phyloP scores from a whole-genome alignment of 2,113 vertebrate genomes.

The Marcusenius ussheri region DNA sequence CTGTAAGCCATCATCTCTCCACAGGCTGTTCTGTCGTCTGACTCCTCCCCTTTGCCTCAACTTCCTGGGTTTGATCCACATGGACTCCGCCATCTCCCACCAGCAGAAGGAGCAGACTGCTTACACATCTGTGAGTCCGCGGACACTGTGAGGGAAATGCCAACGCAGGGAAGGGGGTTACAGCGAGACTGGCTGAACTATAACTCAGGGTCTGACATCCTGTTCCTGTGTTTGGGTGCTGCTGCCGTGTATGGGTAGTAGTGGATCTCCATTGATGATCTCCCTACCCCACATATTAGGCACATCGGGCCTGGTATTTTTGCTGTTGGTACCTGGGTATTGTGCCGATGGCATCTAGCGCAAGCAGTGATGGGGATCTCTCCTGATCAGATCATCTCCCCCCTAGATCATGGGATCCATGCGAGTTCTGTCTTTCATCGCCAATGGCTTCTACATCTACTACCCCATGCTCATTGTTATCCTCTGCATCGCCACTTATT shows the following conservation, averaged over 20 bases:
- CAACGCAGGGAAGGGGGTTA: background rate
- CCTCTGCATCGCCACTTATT: conserved; percentile 95
- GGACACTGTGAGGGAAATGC: background rate
- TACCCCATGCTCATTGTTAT: conserved; percentile 97
- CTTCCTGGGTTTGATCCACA: conserved; percentile 94
- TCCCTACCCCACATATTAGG: background rate
- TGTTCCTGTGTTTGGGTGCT: background rate
- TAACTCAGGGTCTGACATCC: background rate
- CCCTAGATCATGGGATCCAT: conserved; percentile 95
- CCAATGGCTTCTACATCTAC: conserved; percentile 96
- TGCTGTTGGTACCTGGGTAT: background rate
- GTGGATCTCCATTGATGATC: background rate
- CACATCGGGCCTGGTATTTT: background rate
- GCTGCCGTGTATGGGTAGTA: background rate
- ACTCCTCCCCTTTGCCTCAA: conserved; percentile 95
- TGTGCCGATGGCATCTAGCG: background rate
- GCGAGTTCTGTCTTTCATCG: conserved; percentile 87
- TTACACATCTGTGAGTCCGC: conserved; percentile 82
- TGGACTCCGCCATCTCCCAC: conserved; percentile 92
- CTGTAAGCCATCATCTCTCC: background rate
- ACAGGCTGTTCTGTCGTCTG: conserved; percentile 91
- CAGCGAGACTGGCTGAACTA: background rate
- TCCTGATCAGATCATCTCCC: background rate
- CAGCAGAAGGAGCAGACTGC: conserved; percentile 80
- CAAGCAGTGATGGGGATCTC: background rate